Evolutionary conservation across 2,888 invertebrate species (phyloP), one percentile per base, ranked within the genome.

Genomic region (Lamellibrachia columna): DNA sequence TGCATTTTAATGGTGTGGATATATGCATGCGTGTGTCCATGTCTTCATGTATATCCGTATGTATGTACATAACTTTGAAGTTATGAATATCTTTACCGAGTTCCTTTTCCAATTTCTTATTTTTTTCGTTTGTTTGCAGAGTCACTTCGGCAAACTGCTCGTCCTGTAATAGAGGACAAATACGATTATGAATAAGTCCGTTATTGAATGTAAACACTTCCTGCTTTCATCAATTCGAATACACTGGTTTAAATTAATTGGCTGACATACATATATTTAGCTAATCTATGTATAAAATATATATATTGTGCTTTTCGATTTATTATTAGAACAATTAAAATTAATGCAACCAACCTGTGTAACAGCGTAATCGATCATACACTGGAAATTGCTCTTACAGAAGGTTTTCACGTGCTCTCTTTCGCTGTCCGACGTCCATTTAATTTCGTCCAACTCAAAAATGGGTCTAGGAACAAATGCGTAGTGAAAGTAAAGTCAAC

Each of bases 291-390:
- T 40, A 58, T 58, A 8, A 2, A 11, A 58, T 58, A 58, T 58
- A 58, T 58, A 58, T 11, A 58, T 40, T 40, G 1, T 40, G 40
- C 0, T 40, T 40, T 40, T 40, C 40, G 40, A 40, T 40, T 40
- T 40, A 40, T 40, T 40, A 40, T 40, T 40, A 40, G 40, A 40
- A 40, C 40, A 40, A 40, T 40, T 40, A 40, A 40, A 40, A 40
- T 40, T 40, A 40, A 40, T 40, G 40, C 40, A 22, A 75, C 75
- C 75, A 22, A 91, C 91, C 91, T 91, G 15, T 53, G 91, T 91
- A 22, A 91, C 55, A 6, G 91, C 91, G 91, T 91, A 91, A 53
- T 91, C 91, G 40, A 91, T n/a, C 91, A 91, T 22, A 53, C 91
- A 91, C 91, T 55, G 53, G 53, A 53, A 55, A 28, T 91, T 91